A percentile compares a stretch with the other conserved stretches of the same genome.
These are phyloP conservation scores for Sebastes hubbsi DNA, from an alignment of 2,797 vertebrate species.

Conservation along the genomic window DNA sequence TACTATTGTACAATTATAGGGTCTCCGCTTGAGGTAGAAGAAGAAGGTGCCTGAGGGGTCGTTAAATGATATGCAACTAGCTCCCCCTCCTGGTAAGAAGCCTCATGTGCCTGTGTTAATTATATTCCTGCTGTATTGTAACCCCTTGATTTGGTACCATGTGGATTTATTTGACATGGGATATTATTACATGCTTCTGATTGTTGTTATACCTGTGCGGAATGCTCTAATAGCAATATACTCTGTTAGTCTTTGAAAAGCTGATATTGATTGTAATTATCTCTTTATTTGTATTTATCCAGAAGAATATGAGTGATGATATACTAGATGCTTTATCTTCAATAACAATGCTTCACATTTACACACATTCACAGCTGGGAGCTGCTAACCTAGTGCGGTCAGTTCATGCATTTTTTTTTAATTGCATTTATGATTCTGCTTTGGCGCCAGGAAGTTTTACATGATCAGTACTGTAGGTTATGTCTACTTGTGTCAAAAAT, in stretches of 20 bases:
- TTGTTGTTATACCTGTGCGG: not conserved
- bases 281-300: not conserved
- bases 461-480: not conserved
- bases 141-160: too few species aligned
- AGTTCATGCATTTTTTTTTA: not conserved
- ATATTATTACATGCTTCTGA: not conserved
- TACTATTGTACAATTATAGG: not conserved
- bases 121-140: not conserved
- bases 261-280: not conserved
- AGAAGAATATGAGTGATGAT: not conserved
- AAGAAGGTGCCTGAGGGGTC: not conserved
- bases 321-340: not conserved
- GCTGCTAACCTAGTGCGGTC: not conserved
- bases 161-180: not conserved
- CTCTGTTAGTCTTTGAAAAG: too few species aligned
- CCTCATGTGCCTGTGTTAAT: not conserved
- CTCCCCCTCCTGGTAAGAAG: conserved; percentile 49
- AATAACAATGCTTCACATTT: not conserved
- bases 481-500: not conserved
- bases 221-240: too few species aligned
- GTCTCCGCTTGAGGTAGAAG: not conserved
- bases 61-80: not conserved
- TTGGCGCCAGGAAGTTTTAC: not conserved
- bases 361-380: not conserved
- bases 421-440: not conserved